phyloP scores from a whole-genome alignment of 2,797 vertebrate genomes.

The Tympanoctomys barrerae region DNA sequence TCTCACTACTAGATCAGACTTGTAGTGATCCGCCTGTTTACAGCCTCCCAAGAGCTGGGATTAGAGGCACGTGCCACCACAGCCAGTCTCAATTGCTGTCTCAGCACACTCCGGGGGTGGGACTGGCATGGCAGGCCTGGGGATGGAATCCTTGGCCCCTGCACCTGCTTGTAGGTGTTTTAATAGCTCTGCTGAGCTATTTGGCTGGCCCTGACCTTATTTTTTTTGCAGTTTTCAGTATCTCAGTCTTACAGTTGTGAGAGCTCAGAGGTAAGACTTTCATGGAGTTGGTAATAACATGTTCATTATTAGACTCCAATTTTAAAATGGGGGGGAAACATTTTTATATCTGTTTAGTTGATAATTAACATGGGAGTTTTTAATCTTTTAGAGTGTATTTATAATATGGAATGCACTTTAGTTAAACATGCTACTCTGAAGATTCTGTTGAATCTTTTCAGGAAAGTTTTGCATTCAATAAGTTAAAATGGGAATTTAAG shows the following conservation, averaged over 20 bases:
- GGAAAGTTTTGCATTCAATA: not conserved
- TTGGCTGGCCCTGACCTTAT: too few species aligned
- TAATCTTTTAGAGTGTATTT: not conserved
- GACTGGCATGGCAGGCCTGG: too few species aligned
- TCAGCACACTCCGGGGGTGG: too few species aligned
- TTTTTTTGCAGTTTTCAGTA: not conserved
- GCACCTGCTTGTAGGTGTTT: too few species aligned
- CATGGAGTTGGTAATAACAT: not conserved
- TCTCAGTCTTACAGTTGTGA: not conserved
- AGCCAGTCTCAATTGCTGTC: too few species aligned
- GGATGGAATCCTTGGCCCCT: too few species aligned
- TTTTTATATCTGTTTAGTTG: slow-evolving; percentile 11
- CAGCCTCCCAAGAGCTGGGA: too few species aligned
- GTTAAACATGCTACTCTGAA: slow-evolving; percentile 36
- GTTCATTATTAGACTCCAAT: slow-evolving; percentile 13
- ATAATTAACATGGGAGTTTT: slow-evolving; percentile 16
- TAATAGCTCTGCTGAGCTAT: too few species aligned
- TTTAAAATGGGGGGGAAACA: slow-evolving; percentile 8
- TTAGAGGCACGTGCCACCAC: too few species aligned
- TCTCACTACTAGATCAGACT: too few species aligned
- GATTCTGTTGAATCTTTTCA: slow-evolving; percentile 14
- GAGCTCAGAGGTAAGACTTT: not conserved
- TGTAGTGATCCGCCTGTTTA: too few species aligned
- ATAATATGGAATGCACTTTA: not conserved
- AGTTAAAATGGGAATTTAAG: not conserved